A percentile compares a stretch with the other conserved stretches of the same genome.
phyloP scores from a whole-genome alignment of 1,140 invertebrate genomes.

The Drosophila sechellia region DNA sequence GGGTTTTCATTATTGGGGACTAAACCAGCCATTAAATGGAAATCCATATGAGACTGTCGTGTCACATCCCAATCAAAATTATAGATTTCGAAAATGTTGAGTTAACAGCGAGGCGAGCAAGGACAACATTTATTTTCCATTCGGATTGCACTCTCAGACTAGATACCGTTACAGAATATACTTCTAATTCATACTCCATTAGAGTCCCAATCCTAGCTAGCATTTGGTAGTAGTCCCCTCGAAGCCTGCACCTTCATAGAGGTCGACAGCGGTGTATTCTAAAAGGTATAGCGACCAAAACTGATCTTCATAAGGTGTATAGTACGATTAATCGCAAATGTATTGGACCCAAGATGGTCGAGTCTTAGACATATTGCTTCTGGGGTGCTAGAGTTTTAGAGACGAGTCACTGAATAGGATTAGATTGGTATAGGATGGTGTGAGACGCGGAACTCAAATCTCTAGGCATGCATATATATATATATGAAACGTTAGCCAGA shows the following conservation, averaged over 20 bases:
- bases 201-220: slow-evolving; percentile 36
- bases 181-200: slow-evolving; percentile 31
- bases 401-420: slow-evolving; percentile 50
- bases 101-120: slow-evolving; percentile 27
- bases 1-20: neutral
- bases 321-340: slow-evolving; percentile 38
- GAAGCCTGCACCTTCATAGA: slow-evolving; percentile 29
- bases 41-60: neutral
- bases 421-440: slow-evolving; percentile 7
- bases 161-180: slow-evolving; percentile 27
- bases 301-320: slow-evolving; percentile 66
- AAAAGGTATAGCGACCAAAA: slow-evolving; percentile 63
- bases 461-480: slow-evolving; percentile 3
- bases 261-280: slow-evolving; percentile 12
- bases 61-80: slow-evolving; percentile 9
- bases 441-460: neutral
- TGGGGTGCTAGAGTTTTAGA: slow-evolving; percentile 47
- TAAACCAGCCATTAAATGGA: neutral
- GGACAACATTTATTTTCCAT: slow-evolving; percentile 36
- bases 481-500: slow-evolving; percentile 25
- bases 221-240: slow-evolving; percentile 53
- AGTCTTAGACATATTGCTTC: slow-evolving; percentile 19
- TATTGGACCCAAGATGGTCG: slow-evolving; percentile 11
- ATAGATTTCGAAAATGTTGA: slow-evolving; percentile 38
- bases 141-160: slow-evolving; percentile 47